Percentiles rank a stretch among this genome's conserved stretches.
phyloP scores from a whole-genome alignment of 2,888 invertebrate genomes.

The Thelaira solivaga region DNA sequence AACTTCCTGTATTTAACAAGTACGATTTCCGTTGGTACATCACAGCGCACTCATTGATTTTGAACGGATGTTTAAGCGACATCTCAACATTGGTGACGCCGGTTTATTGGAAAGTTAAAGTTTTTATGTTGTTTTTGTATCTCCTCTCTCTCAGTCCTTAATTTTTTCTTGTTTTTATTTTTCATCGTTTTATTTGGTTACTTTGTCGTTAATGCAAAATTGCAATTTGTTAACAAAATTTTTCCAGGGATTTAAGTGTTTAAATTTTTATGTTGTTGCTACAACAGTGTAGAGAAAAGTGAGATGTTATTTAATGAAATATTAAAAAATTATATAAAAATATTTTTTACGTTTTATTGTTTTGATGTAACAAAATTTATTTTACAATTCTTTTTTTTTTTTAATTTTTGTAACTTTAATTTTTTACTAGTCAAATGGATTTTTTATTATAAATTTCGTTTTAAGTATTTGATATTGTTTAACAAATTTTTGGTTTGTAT shows the following conservation, averaged over 20 bases:
- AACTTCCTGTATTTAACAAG: slow-evolving; percentile 64
- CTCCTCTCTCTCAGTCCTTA: background rate
- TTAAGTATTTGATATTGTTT: no score
- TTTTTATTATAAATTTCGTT: no score
- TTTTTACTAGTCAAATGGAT: no score
- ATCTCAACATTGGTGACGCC: slow-evolving; percentile 41
- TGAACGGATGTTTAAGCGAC: slow-evolving; percentile 56
- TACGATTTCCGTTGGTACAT: slow-evolving; percentile 62
- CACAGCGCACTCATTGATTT: slow-evolving; percentile 57
- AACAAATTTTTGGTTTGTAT: no score
- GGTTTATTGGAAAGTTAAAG: slow-evolving; percentile 15
- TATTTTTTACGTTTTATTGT: no score
- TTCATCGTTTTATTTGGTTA: background rate
- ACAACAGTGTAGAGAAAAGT: background rate
- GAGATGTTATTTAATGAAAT: background rate
- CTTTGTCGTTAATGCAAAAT: slow-evolving; percentile 57
- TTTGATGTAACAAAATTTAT: no score
- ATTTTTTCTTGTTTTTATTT: background rate
- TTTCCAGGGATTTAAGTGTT: slow-evolving; percentile 32
- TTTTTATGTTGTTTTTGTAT: slow-evolving; percentile 2
- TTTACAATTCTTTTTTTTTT: no score
- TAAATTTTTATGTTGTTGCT: background rate
- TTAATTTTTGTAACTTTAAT: no score
- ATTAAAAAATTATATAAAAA: no score
- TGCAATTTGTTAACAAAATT: slow-evolving; percentile 62